Base-by-base conservation (phyloP, 2,888 invertebrate species). In the Tetranychus piercei region DNA sequence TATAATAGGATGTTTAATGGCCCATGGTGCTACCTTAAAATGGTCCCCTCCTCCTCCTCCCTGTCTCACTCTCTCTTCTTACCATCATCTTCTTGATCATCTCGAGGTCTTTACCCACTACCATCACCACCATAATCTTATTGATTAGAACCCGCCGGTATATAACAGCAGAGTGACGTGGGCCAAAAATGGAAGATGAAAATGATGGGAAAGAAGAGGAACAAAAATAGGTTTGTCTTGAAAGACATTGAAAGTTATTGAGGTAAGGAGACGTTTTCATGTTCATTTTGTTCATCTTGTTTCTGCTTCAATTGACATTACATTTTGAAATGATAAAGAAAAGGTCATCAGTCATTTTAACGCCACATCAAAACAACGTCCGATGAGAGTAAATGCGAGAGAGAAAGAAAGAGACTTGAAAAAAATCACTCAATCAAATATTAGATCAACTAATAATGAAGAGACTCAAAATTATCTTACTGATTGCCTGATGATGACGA, bases 121-220 rank as follows among this genome's bases (percentile, higher is more conserved):
- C 11, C 55, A 5, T 55, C 55, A 55, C 55, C 55, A 55, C 55
- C 55, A 55, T 55, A 55, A 55, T 55, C 55, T 55, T 55, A 9
- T 55, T 55, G 55, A 55, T 55, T 55, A 55, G 55, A 55, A 55
- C 55, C 55, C 55, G 55, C 55, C 55, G 55, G 55, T 55, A 55
- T 55, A 55, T 55, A 55, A 55, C 55, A 55, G 55, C 55, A 55
- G 55, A 55, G 55, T 55, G 55, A 55, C 55, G 55, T 55, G 55
- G 55, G 55, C 55, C 55, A 55, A 55, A 15, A 15, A 45, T 11
- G 45, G 45, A 45, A 15, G 55, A 55, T 55, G 9, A 45, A 7
- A 9, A 45, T 45, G 55, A 55, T 55, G 55, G 7, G 55, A 55
- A 15, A 55, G 55, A 55, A 15, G 15, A 15, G 15, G 0, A 55